Base-by-base conservation (phyloP, 2,113 vertebrate species). In the Callospermophilus lateralis region DNA sequence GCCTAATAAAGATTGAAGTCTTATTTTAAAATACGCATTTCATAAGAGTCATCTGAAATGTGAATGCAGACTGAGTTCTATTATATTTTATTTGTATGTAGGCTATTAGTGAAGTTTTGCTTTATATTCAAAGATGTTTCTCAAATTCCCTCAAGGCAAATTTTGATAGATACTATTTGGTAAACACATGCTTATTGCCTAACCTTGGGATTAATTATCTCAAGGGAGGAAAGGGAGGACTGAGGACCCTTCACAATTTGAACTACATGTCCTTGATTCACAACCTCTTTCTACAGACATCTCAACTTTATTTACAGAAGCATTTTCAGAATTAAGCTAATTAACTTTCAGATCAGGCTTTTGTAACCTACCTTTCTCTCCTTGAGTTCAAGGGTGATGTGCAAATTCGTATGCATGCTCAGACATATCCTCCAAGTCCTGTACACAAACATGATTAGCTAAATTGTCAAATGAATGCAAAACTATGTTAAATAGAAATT, bases 381-480 rank as follows among this genome's bases (percentile, higher is more conserved):
- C 11, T 73, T 77, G 83, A 72, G 68, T 39, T 58, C 16, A 48
- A 86, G 28, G 19, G n/a, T 67, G 20, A 72, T 65, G 12, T 61
- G 30, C 22, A 65, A 39, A 90, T 65, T 20, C 65, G 19, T 81
- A 37, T n/a, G 74, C 19, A 53, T 24, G 42, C n/a, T 93, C 79
- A 55, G 70, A 77, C 28, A 42, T 15, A 84, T 15, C 48, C n/a
- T 30, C 30, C 45, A 92, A 73, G 34, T 85, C 80, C 70, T 84
- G 9, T 45, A 86, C 37, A 8, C 32, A 96, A 94, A 89, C 63
- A 72, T 4, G 55, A 68, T 74, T 76, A 92, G 58, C 20, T 89
- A 45, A 94, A 93, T 70, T 51, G 89, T 39, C 30, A 48, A 85
- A 81, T 80, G n/a, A 76, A 76, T 84, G 20, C 28, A 92, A 92